Evolutionary conservation across 1,140 invertebrate genomes (phyloP).

Genomic region (Liolophura sinensis): DNA sequence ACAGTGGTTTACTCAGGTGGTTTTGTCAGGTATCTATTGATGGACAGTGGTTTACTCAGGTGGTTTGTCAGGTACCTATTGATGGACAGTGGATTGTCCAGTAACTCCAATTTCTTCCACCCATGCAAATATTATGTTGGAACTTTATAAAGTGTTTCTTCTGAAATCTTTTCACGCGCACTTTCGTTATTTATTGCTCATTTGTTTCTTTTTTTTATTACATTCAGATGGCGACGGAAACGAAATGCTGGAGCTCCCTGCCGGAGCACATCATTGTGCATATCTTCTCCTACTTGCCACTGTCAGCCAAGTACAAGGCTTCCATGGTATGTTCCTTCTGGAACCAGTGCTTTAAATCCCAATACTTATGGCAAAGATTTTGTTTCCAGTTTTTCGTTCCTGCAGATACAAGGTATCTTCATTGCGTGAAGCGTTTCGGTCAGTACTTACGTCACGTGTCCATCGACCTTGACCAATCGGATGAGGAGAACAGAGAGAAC

Average conservation of each 20-base stretch:
- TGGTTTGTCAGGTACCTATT: no score
- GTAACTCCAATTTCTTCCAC: no score
- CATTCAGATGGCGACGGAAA: background rate
- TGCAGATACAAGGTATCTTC: constrained; percentile 4
- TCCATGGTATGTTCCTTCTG: constrained; percentile 22
- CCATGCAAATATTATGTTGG: no score
- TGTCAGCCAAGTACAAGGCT: constrained; percentile 20
- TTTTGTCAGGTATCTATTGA: no score
- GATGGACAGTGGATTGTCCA: no score
- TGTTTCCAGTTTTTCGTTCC: constrained; percentile 21
- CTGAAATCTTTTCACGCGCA: no score
- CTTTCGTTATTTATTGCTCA: no score
- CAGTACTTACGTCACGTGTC: constrained; percentile 18
- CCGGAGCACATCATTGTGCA: constrained; percentile 26
- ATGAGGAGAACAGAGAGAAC: constrained; percentile 12
- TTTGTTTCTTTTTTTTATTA: no score
- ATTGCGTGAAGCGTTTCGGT: constrained; percentile 17
- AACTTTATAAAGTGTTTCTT: no score
- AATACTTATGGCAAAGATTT: constrained; percentile 21
- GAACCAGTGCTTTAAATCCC: constrained; percentile 22
- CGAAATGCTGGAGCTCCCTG: constrained; percentile 19
- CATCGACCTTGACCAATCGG: constrained; percentile 14
- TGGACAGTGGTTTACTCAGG: no score
- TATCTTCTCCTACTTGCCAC: constrained; percentile 23
- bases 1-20: no score